Evolutionary conservation across 2,113 vertebrate genomes (phyloP), one percentile per base, ranked within the genome.

Genomic region (Empidonax traillii): DNA sequence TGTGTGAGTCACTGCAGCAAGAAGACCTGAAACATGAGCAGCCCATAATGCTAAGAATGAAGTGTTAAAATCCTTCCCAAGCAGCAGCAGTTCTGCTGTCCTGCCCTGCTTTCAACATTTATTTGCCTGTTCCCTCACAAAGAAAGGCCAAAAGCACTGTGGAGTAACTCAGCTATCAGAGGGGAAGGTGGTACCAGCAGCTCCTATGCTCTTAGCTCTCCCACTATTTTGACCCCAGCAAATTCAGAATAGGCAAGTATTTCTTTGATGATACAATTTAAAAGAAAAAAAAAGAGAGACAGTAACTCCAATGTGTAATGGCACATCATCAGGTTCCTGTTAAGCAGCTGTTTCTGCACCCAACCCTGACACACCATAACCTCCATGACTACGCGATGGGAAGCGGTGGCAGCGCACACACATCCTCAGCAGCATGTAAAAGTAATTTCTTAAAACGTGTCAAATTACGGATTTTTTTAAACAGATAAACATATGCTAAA

Each of bases 301-400:
- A 37, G 69, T 27, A 49, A 27, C 11, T 8, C 14, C 8, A 9
- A 0, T 30, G 20, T 44, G 7, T 18, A 22, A 22, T 17, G 44
- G 55, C 37, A 14, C n/a, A 37, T 13, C 65, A 59, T 31, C 51
- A 35, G 69, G 35, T 8, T 74, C 53, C 37, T 35, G 11, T 22
- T 9, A 27, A 35, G 30, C 12, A 33, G 46, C 18, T 25, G 8
- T 1, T 58, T 84, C 44, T 63, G 18, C 30, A 66, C 28, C 1
- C 2, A 67, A 3, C 10, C 33, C 44, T 5, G 13, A 10, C 39
- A 16, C 1, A 1, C 37, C 11, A 9, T 4, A 21, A 30, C 20
- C 24, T 65, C 68, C 0, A 0, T 18, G 41, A 53, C 30, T 19
- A 9, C 46, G 6, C 0, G 0, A 24, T 6, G 24, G 0, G 2